Conservation (phyloP, 2,888 invertebrate genomes). For the Ischnura elegans region DNA sequence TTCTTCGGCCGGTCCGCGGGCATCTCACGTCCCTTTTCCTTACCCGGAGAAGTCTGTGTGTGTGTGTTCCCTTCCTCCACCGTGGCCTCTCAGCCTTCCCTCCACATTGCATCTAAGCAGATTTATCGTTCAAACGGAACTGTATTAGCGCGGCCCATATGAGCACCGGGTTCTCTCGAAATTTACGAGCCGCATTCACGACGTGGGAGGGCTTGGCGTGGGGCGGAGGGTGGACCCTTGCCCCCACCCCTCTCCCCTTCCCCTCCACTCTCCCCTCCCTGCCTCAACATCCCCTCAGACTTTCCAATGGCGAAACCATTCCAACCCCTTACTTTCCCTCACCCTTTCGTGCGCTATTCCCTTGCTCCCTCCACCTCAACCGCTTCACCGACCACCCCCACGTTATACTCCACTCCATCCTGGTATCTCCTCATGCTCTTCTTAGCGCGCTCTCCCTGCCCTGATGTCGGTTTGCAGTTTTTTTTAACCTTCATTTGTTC, state of each 20-base stretch:
- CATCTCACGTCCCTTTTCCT: not conserved
- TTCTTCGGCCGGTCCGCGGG: not conserved
- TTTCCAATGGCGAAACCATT: not conserved
- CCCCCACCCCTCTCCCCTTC: not conserved
- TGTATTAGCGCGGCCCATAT: conserved; percentile 65
- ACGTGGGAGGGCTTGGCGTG: not conserved
- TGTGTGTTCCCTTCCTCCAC: not conserved
- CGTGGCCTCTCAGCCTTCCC: not conserved
- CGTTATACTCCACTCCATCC: not conserved
- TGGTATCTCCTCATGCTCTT: not conserved
- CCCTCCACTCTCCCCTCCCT: not conserved
- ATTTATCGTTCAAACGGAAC: conserved; percentile 66
- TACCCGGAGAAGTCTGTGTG: not conserved
- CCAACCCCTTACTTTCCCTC: not conserved
- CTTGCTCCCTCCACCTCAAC: not conserved
- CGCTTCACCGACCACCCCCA: not conserved
- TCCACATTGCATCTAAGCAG: conserved; percentile 55
- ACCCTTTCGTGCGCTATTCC: not conserved
- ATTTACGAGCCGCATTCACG: conserved; percentile 61
- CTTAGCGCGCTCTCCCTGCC: not conserved
- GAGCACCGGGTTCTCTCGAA: conserved; percentile 49
- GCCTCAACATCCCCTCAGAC: not conserved
- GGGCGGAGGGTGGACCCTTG: not conserved
- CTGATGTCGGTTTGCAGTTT: not conserved
- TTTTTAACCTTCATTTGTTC: not conserved